Conservation (phyloP, 2,113 vertebrate genomes). For the Ahaetulla prasina region DNA sequence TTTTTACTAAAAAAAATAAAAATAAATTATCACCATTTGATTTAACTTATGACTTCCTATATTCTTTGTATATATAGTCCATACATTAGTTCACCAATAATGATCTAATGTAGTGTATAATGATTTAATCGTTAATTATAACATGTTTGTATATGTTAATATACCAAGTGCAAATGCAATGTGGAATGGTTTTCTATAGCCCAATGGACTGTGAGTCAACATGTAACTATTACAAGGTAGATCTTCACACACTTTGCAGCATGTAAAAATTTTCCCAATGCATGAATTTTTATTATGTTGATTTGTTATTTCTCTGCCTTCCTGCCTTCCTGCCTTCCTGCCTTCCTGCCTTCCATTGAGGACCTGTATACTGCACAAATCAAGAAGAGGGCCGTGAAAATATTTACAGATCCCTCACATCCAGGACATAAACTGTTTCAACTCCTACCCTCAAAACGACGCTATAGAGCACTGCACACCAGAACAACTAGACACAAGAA, state of each 20-base stretch:
- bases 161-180: background rate
- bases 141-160: background rate
- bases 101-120: background rate
- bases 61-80: background rate
- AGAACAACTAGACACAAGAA: too few species aligned
- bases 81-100: background rate
- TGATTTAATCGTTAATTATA: conserved; percentile 33
- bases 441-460: too few species aligned
- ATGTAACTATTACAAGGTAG: background rate
- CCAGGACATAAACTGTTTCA: too few species aligned
- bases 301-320: background rate
- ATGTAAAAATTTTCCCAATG: background rate
- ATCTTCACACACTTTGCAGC: background rate
- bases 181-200: background rate
- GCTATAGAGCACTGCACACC: too few species aligned
- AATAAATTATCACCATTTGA: too few species aligned
- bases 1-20: too few species aligned
- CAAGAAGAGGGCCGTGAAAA: too few species aligned
- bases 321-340: too few species aligned
- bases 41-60: background rate
- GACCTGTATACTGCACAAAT: too few species aligned
- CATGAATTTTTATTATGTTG: background rate
- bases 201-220: background rate
- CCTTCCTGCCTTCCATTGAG: too few species aligned
- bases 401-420: too few species aligned